Evolutionary conservation across 2,888 invertebrate species (phyloP), one percentile per base, ranked within the genome.

Genomic region (Phorcus lineatus): DNA sequence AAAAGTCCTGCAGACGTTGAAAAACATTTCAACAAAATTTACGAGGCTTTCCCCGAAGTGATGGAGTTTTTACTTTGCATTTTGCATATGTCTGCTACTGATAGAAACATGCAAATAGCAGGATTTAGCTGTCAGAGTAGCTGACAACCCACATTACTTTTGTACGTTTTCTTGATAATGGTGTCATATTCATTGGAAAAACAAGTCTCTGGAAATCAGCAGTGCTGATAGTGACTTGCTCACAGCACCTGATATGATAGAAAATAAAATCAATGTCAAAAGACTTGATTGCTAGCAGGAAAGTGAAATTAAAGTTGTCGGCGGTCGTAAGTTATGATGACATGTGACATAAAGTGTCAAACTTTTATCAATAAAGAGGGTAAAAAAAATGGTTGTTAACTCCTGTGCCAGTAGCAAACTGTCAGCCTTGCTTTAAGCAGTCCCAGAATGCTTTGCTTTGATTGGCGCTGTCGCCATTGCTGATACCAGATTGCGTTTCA

Each of bases 281-380:
- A 70, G 19, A 19, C 70, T n/a, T 70, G 40, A 70, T 70, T 36
- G 31, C 70, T 70, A 19, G 70, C 31, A 19, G 70, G 40, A 70
- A 70, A 70, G 70, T 70, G 70, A 70, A 70, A 70, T 70, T 70
- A 70, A 70, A 70, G 70, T 70, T 70, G 70, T 70, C 70, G 19
- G 70, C 36, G 36, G 57, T 19, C 70, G 19, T n/a, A 36, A 70
- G 70, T 70, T 70, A 70, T 36, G 70, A 70, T 40, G 70, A 70
- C 70, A 70, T 70, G 70, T 70, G 70, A 70, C 70, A 70, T 19
- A 70, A 36, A 70, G 70, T 40, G 70, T 70, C 70, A 70, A 70
- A 70, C n/a, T 36, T 36, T 70, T 70, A 70, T 70, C 70, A 70
- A 70, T 70, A 70, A 70, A 70, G 17, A 28, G n/a, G 40, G 19